phyloP scores from a whole-genome alignment of 1,140 invertebrate species.

The Centruroides sculpturatus region DNA sequence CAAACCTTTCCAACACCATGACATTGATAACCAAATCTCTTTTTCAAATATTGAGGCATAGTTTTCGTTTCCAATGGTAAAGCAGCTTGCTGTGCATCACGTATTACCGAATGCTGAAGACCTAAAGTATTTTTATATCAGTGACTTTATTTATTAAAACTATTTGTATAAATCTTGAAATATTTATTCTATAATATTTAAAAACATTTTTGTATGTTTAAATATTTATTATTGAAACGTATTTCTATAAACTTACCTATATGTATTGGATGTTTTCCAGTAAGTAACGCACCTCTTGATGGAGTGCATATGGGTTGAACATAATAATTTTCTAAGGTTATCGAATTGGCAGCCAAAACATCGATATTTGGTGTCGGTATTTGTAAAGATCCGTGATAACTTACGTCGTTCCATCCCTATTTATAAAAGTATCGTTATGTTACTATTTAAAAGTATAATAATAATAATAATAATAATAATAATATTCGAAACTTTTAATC shows the following conservation, averaged over 20 bases:
- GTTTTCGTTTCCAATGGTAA: conserved; percentile 52
- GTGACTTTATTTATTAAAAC: background rate
- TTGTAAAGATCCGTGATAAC: conserved; percentile 70
- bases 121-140: conserved; percentile 33
- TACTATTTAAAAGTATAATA: too few species aligned
- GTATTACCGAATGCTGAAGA: conserved; percentile 61
- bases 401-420: conserved; percentile 69
- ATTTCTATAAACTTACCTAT: background rate
- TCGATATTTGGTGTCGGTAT: conserved; percentile 75
- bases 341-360: conserved; percentile 56
- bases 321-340: conserved; percentile 66
- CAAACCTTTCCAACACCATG: conserved; percentile 69
- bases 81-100: conserved; percentile 53
- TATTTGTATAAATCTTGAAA: background rate
- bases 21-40: conserved; percentile 60
- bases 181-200: background rate
- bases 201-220: background rate
- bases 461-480: too few species aligned
- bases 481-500: too few species aligned
- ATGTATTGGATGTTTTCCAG: conserved; percentile 71
- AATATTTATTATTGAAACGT: background rate
- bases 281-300: conserved; percentile 62
- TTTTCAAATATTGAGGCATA: conserved; percentile 56
- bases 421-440: too few species aligned
- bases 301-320: conserved; percentile 60